These are phyloP conservation scores for Eulemur macaco DNA, from an alignment of 2,113 vertebrate genomes.

Conservation along the genomic window DNA sequence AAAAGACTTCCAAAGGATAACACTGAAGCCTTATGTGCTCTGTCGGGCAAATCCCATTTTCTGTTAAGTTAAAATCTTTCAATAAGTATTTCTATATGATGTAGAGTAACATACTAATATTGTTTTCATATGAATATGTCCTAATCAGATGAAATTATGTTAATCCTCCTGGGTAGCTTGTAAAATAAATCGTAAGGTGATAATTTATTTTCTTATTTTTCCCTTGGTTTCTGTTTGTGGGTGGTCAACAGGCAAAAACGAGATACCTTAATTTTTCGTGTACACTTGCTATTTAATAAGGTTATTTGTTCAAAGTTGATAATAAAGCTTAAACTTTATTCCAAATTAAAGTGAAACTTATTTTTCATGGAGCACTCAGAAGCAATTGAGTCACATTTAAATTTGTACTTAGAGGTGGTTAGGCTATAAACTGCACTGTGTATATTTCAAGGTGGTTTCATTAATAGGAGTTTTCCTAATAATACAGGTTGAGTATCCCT, in stretches of 20 bases:
- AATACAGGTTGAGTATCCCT: background rate
- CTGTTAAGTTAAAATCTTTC: background rate
- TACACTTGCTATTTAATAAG: background rate
- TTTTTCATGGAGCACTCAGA: background rate
- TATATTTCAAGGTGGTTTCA: background rate
- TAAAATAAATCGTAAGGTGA: background rate
- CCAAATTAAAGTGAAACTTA: background rate
- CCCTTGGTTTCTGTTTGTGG: background rate
- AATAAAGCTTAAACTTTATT: background rate
- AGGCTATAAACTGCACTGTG: background rate
- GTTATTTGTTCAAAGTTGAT: background rate
- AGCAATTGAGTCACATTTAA: background rate
- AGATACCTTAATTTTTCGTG: background rate
- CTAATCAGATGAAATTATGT: background rate
- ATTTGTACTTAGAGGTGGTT: background rate
- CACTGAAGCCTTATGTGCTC: background rate
- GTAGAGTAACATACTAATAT: background rate
- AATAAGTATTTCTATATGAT: background rate
- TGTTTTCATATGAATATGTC: background rate
- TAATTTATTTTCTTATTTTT: constrained; percentile 3
- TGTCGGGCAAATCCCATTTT: background rate
- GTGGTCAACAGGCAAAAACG: background rate
- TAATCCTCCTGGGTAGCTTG: background rate
- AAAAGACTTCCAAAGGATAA: background rate
- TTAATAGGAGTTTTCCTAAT: background rate